Base-by-base conservation (phyloP, 1,140 invertebrate genomes). In the Portunus trituberculatus region DNA sequence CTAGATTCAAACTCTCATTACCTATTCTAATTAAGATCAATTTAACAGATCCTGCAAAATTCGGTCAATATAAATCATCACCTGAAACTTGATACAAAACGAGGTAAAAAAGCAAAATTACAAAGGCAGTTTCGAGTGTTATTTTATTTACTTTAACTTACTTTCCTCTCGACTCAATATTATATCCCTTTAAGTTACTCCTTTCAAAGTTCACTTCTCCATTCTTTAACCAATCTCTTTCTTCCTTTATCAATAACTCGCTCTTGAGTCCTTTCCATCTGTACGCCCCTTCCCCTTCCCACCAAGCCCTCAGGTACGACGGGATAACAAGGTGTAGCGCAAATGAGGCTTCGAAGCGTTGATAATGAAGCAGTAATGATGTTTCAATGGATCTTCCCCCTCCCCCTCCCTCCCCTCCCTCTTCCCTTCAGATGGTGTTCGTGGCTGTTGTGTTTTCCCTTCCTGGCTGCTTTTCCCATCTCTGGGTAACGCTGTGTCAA, bases 371-470 rank as follows among this genome's bases (percentile, higher is more conserved):
- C 67, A 76, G 12, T 76, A n/a, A 76, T 76, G 67, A 76, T n/a
- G n/a, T n/a, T 20, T 76, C 67, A 25, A n/a, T 76, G 67, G 25
- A 76, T 76, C n/a, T 76, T 76, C 20, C 20, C 25, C 52, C 52
- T 59, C 52, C 67, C 67, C n/a, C 67, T 76, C 67, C 67, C 67
- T 76, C 67, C 67, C 67, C n/a, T 76, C 67, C 67, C 67, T 76
- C 67, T n/a, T 59, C 67, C 67, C 67, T n/a, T 76, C 67, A 76
- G 67, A 76, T 76, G 67, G 67, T 76, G 67, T 76, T 76, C 67
- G 67, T 76, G 67, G 67, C 67, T 76, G 67, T 20, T 76, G 67
- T 76, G 67, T 76, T 76, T 76, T n/a, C 67, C 67, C 25, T 76
- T 76, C 20, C 67, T 76, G 67, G 67, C 67, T 76, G 67, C 67